Evolutionary conservation across 64 coral and sea anemone species (phyloP).

Genomic region (Dendronephthya gigantea): DNA sequence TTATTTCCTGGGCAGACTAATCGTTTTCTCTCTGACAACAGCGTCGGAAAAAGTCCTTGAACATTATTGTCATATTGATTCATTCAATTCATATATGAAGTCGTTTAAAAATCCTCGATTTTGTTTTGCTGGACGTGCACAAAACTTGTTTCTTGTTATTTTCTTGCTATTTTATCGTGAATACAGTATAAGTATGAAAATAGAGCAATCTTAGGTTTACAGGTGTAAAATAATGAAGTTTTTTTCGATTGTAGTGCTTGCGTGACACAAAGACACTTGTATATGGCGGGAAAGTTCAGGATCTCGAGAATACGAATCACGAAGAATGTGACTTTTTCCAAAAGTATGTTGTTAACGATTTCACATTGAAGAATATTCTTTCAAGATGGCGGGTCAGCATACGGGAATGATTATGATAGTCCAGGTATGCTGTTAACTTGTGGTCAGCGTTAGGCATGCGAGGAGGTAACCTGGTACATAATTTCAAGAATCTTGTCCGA

Average conservation of each 20-base stretch:
- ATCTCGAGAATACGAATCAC: conserved; percentile 34
- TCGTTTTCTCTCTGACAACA: too few species aligned
- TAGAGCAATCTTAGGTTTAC: background rate
- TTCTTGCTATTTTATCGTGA: too few species aligned
- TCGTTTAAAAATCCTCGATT: too few species aligned
- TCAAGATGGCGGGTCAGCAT: background rate
- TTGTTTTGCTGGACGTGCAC: too few species aligned
- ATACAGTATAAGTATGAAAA: background rate
- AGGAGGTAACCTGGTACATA: background rate
- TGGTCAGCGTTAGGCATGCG: background rate
- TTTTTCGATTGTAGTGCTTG: conserved; percentile 47
- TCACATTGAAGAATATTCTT: background rate
- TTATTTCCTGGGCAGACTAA: too few species aligned
- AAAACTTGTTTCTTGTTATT: too few species aligned
- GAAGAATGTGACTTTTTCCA: conserved; percentile 63
- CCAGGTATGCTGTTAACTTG: background rate
- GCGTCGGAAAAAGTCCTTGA: too few species aligned
- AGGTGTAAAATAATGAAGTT: background rate
- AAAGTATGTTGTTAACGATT: conserved; percentile 70
- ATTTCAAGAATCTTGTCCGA: too few species aligned
- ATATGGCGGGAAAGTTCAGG: conserved; percentile 26
- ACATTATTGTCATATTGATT: too few species aligned
- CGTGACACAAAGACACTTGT: conserved; percentile 73
- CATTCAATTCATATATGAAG: too few species aligned
- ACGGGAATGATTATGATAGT: background rate